phyloP scores from a whole-genome alignment of 2,797 vertebrate species.

The Gallirallus australis region DNA sequence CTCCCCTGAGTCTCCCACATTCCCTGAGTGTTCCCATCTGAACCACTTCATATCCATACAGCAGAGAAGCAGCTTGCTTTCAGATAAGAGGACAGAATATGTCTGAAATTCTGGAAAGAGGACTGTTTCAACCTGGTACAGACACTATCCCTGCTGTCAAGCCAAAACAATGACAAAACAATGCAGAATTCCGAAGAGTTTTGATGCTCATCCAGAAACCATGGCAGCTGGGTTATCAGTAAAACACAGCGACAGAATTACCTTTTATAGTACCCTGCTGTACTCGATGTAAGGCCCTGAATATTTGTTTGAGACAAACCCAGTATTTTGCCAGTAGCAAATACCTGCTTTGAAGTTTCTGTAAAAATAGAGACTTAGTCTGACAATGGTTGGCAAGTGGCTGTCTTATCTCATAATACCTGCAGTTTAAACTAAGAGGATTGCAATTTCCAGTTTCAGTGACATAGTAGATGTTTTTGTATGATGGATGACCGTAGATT shows the following conservation, averaged over 20 bases:
- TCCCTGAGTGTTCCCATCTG: not conserved
- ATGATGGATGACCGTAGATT: not conserved
- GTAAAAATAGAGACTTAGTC: constrained; percentile 20
- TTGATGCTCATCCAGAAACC: constrained; percentile 45
- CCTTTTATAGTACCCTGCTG: not conserved
- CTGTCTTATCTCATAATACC: constrained; percentile 19
- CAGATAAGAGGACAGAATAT: not conserved
- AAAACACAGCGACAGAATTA: not conserved
- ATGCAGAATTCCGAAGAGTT: not conserved
- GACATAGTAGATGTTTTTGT: not conserved
- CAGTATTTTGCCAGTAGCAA: not conserved
- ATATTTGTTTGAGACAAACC: not conserved
- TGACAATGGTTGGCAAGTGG: not conserved
- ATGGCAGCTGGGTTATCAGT: constrained; percentile 40
- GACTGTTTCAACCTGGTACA: not conserved
- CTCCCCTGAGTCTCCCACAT: not conserved
- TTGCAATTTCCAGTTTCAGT: not conserved
- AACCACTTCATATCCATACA: not conserved
- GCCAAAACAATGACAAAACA: not conserved
- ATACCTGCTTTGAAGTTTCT: constrained; percentile 41
- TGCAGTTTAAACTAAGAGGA: constrained; percentile 43
- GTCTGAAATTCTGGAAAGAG: not conserved
- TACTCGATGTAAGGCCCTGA: not conserved
- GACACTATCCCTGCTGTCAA: not conserved
- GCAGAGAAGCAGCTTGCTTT: not conserved